These are phyloP conservation scores for Drosophila orena DNA, from an alignment of 1,140 invertebrate species.

Conservation along the genomic window DNA sequence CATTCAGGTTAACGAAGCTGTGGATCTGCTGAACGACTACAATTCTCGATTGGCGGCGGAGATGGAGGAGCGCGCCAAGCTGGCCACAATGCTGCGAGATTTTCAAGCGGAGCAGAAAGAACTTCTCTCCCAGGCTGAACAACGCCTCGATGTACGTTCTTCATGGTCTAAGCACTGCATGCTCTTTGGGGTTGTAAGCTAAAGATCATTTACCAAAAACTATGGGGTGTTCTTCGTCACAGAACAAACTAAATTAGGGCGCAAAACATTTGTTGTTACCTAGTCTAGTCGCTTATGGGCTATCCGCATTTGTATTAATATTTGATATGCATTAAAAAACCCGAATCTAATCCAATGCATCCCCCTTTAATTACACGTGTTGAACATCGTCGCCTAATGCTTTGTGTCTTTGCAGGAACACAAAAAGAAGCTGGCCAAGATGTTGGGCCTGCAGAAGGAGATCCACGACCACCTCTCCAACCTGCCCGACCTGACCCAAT, in stretches of 20 bases:
- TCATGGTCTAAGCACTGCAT: neutral
- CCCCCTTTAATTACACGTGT: constrained; percentile 4
- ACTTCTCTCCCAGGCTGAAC: constrained; percentile 92
- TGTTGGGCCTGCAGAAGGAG: constrained; percentile 93
- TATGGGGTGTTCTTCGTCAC: neutral
- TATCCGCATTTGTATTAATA: neutral
- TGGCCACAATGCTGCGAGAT: constrained; percentile 94
- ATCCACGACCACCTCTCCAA: constrained; percentile 96
- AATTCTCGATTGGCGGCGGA: constrained; percentile 94
- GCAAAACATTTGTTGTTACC: neutral
- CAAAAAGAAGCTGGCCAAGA: constrained; percentile 93
- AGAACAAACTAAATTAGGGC: neutral
- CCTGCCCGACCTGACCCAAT: constrained; percentile 94
- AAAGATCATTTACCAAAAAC: neutral
- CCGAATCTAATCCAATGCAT: constrained; percentile 1
- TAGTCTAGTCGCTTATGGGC: neutral
- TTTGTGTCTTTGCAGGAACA: constrained; percentile 90
- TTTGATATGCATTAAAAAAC: neutral
- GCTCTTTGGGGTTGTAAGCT: constrained; percentile 20
- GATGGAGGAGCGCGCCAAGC: constrained; percentile 93
- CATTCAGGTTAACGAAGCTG: constrained; percentile 92
- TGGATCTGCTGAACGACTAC: constrained; percentile 93
- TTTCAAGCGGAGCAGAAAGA: constrained; percentile 94
- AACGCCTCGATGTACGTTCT: constrained; percentile 91
- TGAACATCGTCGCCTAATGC: constrained; percentile 21